Conservation (phyloP, 2,888 invertebrate genomes). For the Trissoscelio sp. region DNA sequence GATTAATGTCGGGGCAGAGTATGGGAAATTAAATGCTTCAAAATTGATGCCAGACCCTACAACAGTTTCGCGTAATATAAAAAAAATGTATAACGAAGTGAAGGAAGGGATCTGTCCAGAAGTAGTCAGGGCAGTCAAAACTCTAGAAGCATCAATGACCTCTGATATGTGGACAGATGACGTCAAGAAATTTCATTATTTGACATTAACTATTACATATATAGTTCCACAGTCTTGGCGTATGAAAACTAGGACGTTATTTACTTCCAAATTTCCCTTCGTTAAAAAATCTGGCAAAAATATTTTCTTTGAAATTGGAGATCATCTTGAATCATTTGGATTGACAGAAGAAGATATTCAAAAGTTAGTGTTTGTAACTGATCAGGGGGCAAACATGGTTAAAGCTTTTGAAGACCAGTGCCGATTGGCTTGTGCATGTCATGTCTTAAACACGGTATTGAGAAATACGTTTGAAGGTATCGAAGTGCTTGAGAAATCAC, state of each 20-base stretch:
- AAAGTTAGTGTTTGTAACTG: conserved; percentile 17
- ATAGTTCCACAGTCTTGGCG: too few relatives aligned
- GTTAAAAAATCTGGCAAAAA: conserved; percentile 28
- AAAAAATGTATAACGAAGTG: neutral
- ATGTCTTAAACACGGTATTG: conserved; percentile 20
- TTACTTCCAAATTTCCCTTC: conserved; percentile 9
- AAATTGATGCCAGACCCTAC: neutral
- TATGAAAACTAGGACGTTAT: neutral
- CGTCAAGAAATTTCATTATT: neutral
- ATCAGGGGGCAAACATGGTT: conserved; percentile 22
- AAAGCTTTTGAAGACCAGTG: conserved; percentile 14
- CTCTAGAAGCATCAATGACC: neutral
- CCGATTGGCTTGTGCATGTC: conserved; percentile 1
- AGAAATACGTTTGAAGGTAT: conserved; percentile 3
- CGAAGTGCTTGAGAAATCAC: neutral
- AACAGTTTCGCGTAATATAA: conserved; percentile 16
- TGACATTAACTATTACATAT: conserved; percentile 17
- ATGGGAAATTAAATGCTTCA: neutral
- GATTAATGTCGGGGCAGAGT: conserved; percentile 8
- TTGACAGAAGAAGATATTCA: neutral
- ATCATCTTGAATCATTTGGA: conserved; percentile 4
- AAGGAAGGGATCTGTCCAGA: conserved; percentile 1
- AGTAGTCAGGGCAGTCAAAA: neutral
- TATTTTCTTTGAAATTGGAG: neutral
- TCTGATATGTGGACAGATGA: conserved; percentile 31